These are phyloP conservation scores for Parascotia fuliginaria DNA, from an alignment of 2,888 invertebrate genomes.

Conservation along the genomic window DNA sequence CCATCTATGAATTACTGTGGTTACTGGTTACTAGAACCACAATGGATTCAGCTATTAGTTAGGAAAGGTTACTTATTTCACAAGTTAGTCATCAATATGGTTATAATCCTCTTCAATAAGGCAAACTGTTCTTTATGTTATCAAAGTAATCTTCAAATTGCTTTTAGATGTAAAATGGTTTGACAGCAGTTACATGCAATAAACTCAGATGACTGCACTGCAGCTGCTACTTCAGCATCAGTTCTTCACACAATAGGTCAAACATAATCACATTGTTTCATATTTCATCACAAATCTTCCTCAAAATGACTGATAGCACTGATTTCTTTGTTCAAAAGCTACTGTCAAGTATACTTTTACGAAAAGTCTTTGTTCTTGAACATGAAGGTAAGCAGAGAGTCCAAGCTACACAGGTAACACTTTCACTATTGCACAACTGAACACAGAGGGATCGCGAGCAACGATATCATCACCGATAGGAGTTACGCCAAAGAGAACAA, in stretches of 20 bases:
- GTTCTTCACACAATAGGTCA: not conserved
- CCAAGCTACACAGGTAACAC: constrained; percentile 43
- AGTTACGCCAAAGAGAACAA: constrained; percentile 49
- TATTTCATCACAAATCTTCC: constrained; percentile 2
- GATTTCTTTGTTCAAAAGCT: constrained; percentile 32
- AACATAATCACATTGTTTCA: not conserved
- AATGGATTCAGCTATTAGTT: not conserved
- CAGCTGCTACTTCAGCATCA: constrained; percentile 15
- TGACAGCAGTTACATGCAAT: too few relatives aligned
- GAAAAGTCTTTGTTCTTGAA: constrained; percentile 50
- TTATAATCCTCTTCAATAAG: too few relatives aligned
- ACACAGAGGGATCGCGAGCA: constrained; percentile 18
- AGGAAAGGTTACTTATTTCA: too few relatives aligned
- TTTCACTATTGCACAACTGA: constrained; percentile 60
- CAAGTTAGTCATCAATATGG: too few relatives aligned
- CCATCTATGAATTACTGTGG: not conserved
- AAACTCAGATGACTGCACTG: too few relatives aligned
- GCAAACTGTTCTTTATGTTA: too few relatives aligned
- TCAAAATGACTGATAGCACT: constrained; percentile 1
- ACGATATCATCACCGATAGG: constrained; percentile 20
- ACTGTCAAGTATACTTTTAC: too few relatives aligned
- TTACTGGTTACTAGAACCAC: not conserved
- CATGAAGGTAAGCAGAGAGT: constrained; percentile 25
- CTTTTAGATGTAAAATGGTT: too few relatives aligned
- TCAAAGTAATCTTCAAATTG: too few relatives aligned